Evolutionary conservation across 2,113 vertebrate species (phyloP), one percentile per base, ranked within the genome.

Genomic region (Pedetes capensis): DNA sequence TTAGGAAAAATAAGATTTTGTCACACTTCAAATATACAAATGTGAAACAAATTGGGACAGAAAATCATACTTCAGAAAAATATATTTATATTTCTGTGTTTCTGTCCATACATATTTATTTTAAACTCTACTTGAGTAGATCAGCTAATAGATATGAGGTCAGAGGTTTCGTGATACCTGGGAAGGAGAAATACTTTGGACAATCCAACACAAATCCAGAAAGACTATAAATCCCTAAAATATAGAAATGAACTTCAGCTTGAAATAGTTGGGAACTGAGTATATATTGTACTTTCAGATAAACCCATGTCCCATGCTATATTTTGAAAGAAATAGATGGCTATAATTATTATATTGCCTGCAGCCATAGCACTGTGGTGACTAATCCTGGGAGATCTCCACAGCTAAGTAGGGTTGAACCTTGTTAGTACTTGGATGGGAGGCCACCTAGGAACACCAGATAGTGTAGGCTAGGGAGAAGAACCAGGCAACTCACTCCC

Each of bases 311-410:
- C 22, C 34, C 32, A 20, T 79, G 6, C 2, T 61, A 14, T 59
- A 53, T 59, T 55, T 87, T 95, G 39, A 91, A 79, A 83, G 7
- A 82, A 87, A 90, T 82, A 87, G 66, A 66, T 80, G n/a, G 2
- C 34, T 79, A 12, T 10, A n/a, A n/a, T n/a, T n/a, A n/a, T n/a
- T n/a, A n/a, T n/a, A n/a, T n/a, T n/a, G n/a, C n/a, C n/a, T n/a
- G n/a, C n/a, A n/a, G n/a, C n/a, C n/a, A n/a, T n/a, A n/a, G n/a
- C n/a, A n/a, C n/a, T n/a, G n/a, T n/a, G n/a, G n/a, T n/a, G n/a
- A n/a, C n/a, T n/a, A n/a, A n/a, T n/a, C n/a, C n/a, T n/a, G n/a
- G n/a, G n/a, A n/a, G n/a, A n/a, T n/a, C n/a, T n/a, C n/a, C n/a
- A n/a, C n/a, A n/a, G n/a, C n/a, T n/a, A n/a, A n/a, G n/a, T n/a